phyloP scores from a whole-genome alignment of 1,140 invertebrate species.

The Magallana angulata region DNA sequence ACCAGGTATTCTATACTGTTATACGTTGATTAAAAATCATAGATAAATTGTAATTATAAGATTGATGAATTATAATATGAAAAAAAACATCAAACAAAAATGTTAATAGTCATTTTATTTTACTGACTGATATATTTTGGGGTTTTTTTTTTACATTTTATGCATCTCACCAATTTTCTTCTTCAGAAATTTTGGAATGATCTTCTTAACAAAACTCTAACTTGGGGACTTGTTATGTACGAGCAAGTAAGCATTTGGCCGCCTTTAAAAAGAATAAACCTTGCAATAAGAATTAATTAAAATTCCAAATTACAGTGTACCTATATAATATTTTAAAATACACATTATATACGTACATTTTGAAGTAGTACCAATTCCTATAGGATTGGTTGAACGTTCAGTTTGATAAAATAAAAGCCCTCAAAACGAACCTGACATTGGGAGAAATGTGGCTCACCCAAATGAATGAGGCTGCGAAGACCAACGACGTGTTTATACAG shows the following conservation, averaged over 20 bases:
- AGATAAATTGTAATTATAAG: not conserved
- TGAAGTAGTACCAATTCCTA: not conserved
- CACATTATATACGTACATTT: not conserved
- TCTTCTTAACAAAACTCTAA: slow-evolving; percentile 58
- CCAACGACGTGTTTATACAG: slow-evolving; percentile 62
- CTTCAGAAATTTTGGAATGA: slow-evolving; percentile 67
- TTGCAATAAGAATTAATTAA: not conserved
- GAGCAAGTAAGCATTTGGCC: slow-evolving; percentile 63
- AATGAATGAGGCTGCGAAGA: slow-evolving; percentile 65
- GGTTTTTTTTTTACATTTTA: not conserved
- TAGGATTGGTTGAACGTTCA: slow-evolving; percentile 60
- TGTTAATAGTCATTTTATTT: not conserved
- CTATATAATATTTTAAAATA: not conserved
- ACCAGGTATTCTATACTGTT: not conserved
- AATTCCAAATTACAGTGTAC: no score
- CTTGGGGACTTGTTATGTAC: slow-evolving; percentile 67
- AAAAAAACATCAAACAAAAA: not conserved
- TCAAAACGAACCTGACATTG: slow-evolving; percentile 57
- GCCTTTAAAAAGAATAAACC: no score
- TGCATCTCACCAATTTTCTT: not conserved
- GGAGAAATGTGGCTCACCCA: slow-evolving; percentile 58
- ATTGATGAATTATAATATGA: not conserved
- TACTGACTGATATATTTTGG: no score
- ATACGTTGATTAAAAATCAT: not conserved
- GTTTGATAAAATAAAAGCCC: slow-evolving; percentile 37